A percentile compares a stretch with the other conserved stretches of the same genome.
phyloP scores from a whole-genome alignment of 1,140 invertebrate genomes.

The Neodiprion pinetum region DNA sequence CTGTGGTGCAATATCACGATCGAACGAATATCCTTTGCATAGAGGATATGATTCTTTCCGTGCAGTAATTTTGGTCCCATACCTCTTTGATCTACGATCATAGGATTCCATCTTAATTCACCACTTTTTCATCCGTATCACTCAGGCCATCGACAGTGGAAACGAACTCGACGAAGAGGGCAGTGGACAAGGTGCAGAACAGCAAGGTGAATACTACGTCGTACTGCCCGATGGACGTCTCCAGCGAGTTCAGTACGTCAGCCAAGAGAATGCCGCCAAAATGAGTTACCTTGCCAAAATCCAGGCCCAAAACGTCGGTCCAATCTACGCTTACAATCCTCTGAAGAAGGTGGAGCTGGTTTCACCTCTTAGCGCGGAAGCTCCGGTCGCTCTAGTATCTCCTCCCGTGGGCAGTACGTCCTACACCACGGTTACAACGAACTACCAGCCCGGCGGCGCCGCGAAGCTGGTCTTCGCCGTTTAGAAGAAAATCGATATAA shows the following conservation, averaged over 20 bases:
- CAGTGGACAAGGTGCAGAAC: background rate
- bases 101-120: background rate
- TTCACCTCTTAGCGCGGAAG: background rate
- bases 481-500: slow-evolving; percentile 1
- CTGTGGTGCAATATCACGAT: too few relatives aligned
- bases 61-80: too few relatives aligned
- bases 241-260: slow-evolving; percentile 9
- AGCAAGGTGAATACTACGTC: slow-evolving; percentile 11
- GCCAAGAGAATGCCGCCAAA: background rate
- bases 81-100: too few relatives aligned
- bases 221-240: slow-evolving; percentile 9
- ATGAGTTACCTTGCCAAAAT: slow-evolving; percentile 13
- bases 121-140: background rate
- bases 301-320: slow-evolving; percentile 9
- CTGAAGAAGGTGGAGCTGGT: slow-evolving; percentile 9
- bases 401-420: background rate
- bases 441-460: background rate
- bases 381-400: background rate
- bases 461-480: background rate
- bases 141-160: background rate
- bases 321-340: slow-evolving; percentile 14
- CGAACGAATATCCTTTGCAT: too few relatives aligned
- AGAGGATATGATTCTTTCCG: too few relatives aligned
- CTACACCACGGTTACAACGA: slow-evolving; percentile 8
- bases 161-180: slow-evolving; percentile 6